Evolutionary conservation across 1,140 invertebrate species (phyloP).

Genomic region (Cydia strobilella): DNA sequence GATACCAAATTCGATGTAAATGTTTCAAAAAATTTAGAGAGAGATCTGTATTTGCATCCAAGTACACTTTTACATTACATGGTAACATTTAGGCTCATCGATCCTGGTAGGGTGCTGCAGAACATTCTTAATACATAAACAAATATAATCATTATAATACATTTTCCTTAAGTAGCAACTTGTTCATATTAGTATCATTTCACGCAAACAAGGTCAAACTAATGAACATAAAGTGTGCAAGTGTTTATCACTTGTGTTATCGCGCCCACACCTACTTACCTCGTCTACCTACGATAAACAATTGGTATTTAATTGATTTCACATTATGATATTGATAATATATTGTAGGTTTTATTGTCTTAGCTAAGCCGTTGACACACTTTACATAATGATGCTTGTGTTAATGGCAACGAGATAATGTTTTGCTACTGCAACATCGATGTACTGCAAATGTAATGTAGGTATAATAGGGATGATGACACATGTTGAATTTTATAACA

Average conservation of each 20-base stretch:
- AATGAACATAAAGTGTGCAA: constrained; percentile 7
- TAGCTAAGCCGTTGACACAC: background rate
- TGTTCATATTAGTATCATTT: constrained; percentile 2
- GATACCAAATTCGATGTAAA: background rate
- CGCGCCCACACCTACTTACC: background rate
- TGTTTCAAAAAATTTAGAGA: too few species aligned
- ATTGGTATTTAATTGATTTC: constrained; percentile 5
- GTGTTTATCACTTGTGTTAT: background rate
- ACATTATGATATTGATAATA: background rate
- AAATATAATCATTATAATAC: background rate
- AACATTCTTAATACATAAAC: too few species aligned
- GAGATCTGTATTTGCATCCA: too few species aligned
- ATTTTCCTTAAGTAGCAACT: background rate
- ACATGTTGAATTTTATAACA: too few species aligned
- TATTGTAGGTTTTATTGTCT: background rate
- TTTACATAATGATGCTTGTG: constrained; percentile 8
- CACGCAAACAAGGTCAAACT: constrained; percentile 7
- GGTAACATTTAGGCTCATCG: too few species aligned
- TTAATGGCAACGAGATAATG: background rate
- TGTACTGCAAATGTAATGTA: background rate
- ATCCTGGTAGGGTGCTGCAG: too few species aligned
- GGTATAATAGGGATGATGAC: too few species aligned
- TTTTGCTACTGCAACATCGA: constrained; percentile 7
- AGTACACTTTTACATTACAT: too few species aligned
- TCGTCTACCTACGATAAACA: constrained; percentile 14